Evolutionary conservation across 1,140 invertebrate genomes (phyloP).

Genomic region (Drosophila ercepeae): DNA sequence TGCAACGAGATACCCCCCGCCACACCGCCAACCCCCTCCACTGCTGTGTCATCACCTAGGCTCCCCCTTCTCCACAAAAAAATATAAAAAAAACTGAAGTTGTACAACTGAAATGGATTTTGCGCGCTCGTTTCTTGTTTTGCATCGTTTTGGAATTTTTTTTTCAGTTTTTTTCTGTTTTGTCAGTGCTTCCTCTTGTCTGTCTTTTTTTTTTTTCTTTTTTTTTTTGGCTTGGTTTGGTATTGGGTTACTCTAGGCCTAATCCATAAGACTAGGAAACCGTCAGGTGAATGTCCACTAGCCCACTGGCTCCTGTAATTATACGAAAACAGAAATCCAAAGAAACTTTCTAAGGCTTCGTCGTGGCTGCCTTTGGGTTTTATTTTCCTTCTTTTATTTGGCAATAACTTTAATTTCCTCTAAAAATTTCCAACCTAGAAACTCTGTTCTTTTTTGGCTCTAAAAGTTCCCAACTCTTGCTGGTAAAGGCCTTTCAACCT

Average conservation of each 20-base stretch:
- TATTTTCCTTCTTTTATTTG: too few species aligned
- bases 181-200: constrained; percentile 6
- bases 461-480: too few species aligned
- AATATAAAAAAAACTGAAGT: constrained; percentile 22
- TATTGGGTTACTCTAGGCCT: constrained; percentile 56
- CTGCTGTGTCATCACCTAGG: not conserved
- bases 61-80: not conserved
- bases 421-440: too few species aligned
- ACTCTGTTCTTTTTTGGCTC: too few species aligned
- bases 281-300: not conserved
- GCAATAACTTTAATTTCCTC: too few species aligned
- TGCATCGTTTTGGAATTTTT: constrained; percentile 21
- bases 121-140: constrained; percentile 57
- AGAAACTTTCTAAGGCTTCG: constrained; percentile 63
- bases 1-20: constrained; percentile 10
- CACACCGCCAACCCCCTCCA: not conserved
- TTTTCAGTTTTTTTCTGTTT: constrained; percentile 1
- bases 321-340: too few species aligned
- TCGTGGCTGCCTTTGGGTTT: not conserved
- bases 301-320: not conserved
- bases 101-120: constrained; percentile 63
- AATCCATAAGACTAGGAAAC: constrained; percentile 43
- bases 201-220: constrained; percentile 20
- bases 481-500: too few species aligned
- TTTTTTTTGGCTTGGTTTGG: constrained; percentile 26